phyloP scores from a whole-genome alignment of 2,113 vertebrate species.

The Limanda limanda region DNA sequence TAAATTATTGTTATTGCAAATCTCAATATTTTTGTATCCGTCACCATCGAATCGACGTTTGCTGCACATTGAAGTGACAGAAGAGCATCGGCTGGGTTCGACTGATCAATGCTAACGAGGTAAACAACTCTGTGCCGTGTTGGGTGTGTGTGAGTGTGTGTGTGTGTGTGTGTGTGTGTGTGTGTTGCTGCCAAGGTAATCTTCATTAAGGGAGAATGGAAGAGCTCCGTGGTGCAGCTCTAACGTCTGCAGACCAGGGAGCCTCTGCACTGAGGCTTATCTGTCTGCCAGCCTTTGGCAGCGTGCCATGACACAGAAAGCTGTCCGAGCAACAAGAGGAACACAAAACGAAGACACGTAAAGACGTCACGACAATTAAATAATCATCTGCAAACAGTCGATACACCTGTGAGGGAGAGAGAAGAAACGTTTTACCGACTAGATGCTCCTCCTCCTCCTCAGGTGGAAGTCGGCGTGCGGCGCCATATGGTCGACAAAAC shows the following conservation, averaged over 20 bases:
- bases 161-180: constrained; percentile 12
- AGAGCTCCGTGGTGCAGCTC: constrained; percentile 15
- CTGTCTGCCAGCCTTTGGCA: not conserved
- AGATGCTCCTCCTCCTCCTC: not conserved
- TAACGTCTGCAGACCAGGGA: constrained; percentile 16
- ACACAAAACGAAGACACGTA: not conserved
- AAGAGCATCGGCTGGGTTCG: not conserved
- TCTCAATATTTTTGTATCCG: too few relatives aligned
- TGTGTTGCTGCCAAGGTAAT: constrained; percentile 28
- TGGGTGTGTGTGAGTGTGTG: not conserved
- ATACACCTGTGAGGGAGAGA: not conserved
- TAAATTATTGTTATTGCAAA: too few relatives aligned
- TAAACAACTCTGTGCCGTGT: not conserved
- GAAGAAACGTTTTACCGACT: not conserved
- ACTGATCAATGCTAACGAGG: not conserved
- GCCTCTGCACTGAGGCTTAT: not conserved
- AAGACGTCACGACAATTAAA: not conserved
- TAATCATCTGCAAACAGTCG: not conserved
- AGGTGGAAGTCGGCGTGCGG: constrained; percentile 41
- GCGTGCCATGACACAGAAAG: not conserved
- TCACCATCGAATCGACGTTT: too few relatives aligned
- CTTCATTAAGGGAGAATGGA: constrained; percentile 37
- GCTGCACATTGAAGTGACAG: not conserved
- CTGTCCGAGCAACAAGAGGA: not conserved
- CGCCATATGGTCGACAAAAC: constrained; percentile 34